Conservation (phyloP, 2,888 invertebrate species). For the Heliconius aoede region DNA sequence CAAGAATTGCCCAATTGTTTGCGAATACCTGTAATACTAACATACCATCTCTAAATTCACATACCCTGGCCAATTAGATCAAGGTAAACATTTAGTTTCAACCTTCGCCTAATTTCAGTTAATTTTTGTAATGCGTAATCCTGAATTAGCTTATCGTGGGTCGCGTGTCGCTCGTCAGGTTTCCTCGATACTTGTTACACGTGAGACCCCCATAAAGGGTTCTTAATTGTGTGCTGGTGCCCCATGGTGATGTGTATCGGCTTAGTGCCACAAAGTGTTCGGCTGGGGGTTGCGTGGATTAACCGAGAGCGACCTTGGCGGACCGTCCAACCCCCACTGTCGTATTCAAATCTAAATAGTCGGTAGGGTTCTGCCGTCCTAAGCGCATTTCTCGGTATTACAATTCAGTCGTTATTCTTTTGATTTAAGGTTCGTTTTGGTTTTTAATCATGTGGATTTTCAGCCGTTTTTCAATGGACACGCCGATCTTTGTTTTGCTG, state of each 20-base stretch:
- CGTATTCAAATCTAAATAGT: slow-evolving; percentile 78
- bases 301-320: slow-evolving; percentile 77
- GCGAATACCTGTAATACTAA: slow-evolving; percentile 21
- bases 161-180: slow-evolving; percentile 67
- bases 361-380: slow-evolving; percentile 69
- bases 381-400: slow-evolving; percentile 65
- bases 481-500: slow-evolving; percentile 71
- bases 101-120: slow-evolving; percentile 63
- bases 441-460: slow-evolving; percentile 54
- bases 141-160: slow-evolving; percentile 71
- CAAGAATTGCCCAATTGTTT: not conserved
- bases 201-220: slow-evolving; percentile 64
- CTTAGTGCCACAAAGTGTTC: slow-evolving; percentile 58
- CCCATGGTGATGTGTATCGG: slow-evolving; percentile 73
- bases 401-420: slow-evolving; percentile 58
- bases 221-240: slow-evolving; percentile 64
- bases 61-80: slow-evolving; percentile 61
- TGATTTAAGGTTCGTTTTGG: slow-evolving; percentile 59
- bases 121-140: slow-evolving; percentile 70
- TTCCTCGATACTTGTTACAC: slow-evolving; percentile 67
- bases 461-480: slow-evolving; percentile 51
- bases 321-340: slow-evolving; percentile 60
- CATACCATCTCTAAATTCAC: slow-evolving; percentile 32
- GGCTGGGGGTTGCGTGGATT: slow-evolving; percentile 75
- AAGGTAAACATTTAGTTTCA: slow-evolving; percentile 58